Conservation (phyloP, 1,140 invertebrate genomes). For the Bombus affinis region DNA sequence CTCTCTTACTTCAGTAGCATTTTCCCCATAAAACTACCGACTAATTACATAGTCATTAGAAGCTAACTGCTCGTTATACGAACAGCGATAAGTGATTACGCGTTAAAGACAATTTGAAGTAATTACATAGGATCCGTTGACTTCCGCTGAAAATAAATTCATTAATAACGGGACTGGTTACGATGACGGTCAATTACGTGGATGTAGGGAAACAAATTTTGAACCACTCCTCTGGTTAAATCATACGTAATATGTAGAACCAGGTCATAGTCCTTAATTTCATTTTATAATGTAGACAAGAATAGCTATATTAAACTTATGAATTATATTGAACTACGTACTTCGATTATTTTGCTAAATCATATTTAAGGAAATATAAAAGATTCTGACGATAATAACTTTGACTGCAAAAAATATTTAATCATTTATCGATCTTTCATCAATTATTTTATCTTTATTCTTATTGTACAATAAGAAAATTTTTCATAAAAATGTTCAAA, state of each 20-base stretch:
- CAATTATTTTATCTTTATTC: too few relatives aligned
- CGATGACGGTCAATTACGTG: too few relatives aligned
- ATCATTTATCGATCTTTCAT: background rate
- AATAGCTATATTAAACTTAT: background rate
- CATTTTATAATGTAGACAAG: background rate
- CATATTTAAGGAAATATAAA: background rate
- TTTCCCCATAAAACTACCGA: background rate
- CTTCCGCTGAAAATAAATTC: background rate
- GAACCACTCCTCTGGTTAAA: background rate
- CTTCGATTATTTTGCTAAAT: background rate
- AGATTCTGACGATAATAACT: background rate
- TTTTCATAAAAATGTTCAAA: too few relatives aligned
- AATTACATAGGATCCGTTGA: background rate
- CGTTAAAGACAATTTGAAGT: slow-evolving; percentile 4
- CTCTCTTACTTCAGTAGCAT: background rate
- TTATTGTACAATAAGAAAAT: background rate
- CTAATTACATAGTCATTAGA: background rate
- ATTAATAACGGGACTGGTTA: slow-evolving; percentile 2
- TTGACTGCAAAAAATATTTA: background rate
- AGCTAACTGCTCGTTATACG: background rate
- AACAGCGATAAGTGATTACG: background rate
- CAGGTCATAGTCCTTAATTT: background rate
- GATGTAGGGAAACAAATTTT: background rate
- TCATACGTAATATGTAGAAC: background rate
- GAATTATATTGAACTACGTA: too few relatives aligned